Evolutionary conservation across 1,140 invertebrate genomes (phyloP).

Genomic region (Platorchestia sp.): DNA sequence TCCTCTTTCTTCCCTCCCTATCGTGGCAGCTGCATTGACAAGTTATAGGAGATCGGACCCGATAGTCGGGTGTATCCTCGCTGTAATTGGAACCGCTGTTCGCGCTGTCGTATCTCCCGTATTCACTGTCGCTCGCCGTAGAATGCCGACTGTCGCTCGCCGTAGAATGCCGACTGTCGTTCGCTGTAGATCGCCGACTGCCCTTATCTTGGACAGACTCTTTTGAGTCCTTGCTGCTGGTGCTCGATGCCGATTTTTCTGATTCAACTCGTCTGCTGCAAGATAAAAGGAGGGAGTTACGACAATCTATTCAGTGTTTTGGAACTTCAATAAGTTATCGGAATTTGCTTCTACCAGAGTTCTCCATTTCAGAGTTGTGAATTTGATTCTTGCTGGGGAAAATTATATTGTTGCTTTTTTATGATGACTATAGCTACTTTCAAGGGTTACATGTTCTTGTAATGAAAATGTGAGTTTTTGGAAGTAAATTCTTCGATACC

Average conservation of each 20-base stretch:
- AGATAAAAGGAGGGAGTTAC: not conserved
- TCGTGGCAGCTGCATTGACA: constrained; percentile 47
- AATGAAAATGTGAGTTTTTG: too few species aligned
- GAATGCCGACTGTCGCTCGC: not conserved
- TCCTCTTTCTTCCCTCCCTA: not conserved
- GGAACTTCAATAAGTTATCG: too few species aligned
- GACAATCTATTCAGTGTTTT: not conserved
- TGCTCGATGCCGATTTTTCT: constrained; percentile 19
- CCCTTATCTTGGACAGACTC: not conserved
- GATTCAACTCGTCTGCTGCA: not conserved
- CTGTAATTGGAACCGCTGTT: not conserved
- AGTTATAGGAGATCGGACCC: not conserved
- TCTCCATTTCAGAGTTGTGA: too few species aligned
- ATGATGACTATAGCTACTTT: too few species aligned
- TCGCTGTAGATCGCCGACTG: not conserved
- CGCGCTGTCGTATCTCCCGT: constrained; percentile 26
- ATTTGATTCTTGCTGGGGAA: too few species aligned
- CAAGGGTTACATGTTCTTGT: too few species aligned
- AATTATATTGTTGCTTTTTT: too few species aligned
- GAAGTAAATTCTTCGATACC: too few species aligned
- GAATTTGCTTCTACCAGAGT: too few species aligned
- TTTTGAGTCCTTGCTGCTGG: not conserved
- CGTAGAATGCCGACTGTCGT: too few species aligned
- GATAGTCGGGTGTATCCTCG: not conserved
- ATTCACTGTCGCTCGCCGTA: not conserved